These are phyloP conservation scores for Lerema accius DNA, from an alignment of 1,140 invertebrate species.

Conservation along the genomic window DNA sequence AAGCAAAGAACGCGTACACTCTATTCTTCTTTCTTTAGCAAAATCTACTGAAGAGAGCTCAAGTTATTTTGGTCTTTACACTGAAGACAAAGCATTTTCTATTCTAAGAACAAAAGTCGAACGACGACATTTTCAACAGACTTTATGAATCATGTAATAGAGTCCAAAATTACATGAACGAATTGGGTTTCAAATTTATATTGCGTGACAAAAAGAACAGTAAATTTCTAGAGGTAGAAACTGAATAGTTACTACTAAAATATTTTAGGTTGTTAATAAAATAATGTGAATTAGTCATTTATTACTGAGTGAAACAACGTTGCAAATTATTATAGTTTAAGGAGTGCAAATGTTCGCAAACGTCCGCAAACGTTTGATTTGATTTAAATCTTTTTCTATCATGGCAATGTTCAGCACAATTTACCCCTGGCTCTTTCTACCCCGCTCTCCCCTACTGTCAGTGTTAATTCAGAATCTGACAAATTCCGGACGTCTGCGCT, in stretches of 20 bases:
- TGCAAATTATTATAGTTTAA: too few relatives aligned
- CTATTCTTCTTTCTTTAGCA: slow-evolving; percentile 19
- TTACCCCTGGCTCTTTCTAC: too few relatives aligned
- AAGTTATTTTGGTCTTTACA: slow-evolving; percentile 56
- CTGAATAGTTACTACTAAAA: slow-evolving; percentile 5
- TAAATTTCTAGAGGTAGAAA: slow-evolving; percentile 41
- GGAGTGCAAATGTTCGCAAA: too few relatives aligned
- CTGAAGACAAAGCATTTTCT: slow-evolving; percentile 56
- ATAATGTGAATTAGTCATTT: too few relatives aligned
- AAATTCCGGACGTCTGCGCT: too few relatives aligned
- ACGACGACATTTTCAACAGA: slow-evolving; percentile 40
- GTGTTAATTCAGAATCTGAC: too few relatives aligned
- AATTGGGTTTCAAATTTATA: slow-evolving; percentile 53
- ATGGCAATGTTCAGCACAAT: too few relatives aligned
- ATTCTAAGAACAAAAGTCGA: slow-evolving; percentile 61
- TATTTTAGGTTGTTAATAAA: background rate
- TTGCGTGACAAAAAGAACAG: slow-evolving; percentile 53
- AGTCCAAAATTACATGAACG: slow-evolving; percentile 43
- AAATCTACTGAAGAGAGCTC: slow-evolving; percentile 41
- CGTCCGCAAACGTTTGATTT: too few relatives aligned
- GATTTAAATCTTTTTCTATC: too few relatives aligned
- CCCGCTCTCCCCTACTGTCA: too few relatives aligned
- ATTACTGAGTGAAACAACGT: too few relatives aligned
- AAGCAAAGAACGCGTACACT: slow-evolving; percentile 14
- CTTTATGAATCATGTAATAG: slow-evolving; percentile 46